Evolutionary conservation across 2,797 vertebrate genomes (phyloP).

Genomic region (Esox lucius): DNA sequence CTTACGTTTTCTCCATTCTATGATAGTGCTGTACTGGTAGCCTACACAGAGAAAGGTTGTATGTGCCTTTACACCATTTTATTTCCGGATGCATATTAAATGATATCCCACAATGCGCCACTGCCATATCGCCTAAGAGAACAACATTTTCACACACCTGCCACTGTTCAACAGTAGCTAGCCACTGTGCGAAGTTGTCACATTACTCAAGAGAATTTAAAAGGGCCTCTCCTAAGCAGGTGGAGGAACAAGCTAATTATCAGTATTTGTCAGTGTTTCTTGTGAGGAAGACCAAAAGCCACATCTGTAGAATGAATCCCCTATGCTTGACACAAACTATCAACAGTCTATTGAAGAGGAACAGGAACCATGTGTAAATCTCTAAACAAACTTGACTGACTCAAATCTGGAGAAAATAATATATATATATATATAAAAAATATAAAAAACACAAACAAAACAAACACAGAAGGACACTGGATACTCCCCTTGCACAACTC

Average conservation of each 20-base stretch:
- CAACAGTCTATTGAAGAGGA: neutral
- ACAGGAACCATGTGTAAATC: neutral
- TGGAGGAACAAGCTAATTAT: neutral
- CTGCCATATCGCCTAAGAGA: neutral
- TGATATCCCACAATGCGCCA: neutral
- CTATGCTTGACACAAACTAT: neutral
- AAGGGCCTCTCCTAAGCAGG: neutral
- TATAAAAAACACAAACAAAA: neutral
- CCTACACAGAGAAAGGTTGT: neutral
- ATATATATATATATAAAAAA: neutral
- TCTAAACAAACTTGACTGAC: neutral
- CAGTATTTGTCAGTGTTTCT: neutral
- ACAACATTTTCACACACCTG: constrained; percentile 8
- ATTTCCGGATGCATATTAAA: constrained; percentile 6
- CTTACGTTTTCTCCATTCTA: neutral
- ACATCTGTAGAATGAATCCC: neutral
- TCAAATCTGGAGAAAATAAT: neutral
- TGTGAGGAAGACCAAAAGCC: neutral
- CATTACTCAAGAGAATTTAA: neutral
- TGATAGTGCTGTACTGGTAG: neutral
- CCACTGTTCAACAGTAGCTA: neutral
- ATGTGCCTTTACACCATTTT: neutral
- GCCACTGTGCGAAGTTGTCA: neutral
- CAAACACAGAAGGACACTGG: neutral
- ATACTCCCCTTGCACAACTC: neutral